Evolutionary conservation across 1,140 invertebrate genomes (phyloP).

Genomic region (Zaprionus camerounensis): DNA sequence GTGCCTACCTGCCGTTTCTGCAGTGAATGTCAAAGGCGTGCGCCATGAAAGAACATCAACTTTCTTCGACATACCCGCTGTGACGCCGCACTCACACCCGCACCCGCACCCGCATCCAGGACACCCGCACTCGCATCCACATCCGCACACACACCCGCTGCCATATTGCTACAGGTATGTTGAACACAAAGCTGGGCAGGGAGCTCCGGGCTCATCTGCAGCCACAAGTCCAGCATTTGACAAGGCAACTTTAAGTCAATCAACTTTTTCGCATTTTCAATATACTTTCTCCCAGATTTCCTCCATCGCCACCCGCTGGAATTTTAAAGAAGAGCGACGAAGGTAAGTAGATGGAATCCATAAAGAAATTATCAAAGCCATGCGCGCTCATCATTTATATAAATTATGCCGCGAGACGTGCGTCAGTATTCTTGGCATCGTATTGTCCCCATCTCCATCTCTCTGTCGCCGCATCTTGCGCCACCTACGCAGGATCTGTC

Average conservation of each 20-base stretch:
- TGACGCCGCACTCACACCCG: slow-evolving; percentile 68
- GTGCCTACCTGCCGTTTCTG: slow-evolving; percentile 38
- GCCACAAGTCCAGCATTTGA: background rate
- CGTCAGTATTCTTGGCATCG: background rate
- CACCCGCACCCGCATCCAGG: slow-evolving; percentile 64
- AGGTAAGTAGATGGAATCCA: slow-evolving; percentile 68
- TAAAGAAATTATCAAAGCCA: slow-evolving; percentile 71
- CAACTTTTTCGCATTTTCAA: slow-evolving; percentile 51
- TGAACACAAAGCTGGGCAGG: background rate
- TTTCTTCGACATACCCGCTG: slow-evolving; percentile 84
- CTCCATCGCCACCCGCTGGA: slow-evolving; percentile 79
- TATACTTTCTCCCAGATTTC: slow-evolving; percentile 71
- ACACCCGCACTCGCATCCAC: slow-evolving; percentile 52
- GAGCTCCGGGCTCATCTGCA: slow-evolving; percentile 1
- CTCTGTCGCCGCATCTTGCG: too few species aligned
- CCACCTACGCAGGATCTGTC: background rate
- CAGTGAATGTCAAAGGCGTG: slow-evolving; percentile 83
- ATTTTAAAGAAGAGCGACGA: slow-evolving; percentile 84
- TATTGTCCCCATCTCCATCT: background rate
- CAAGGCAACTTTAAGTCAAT: slow-evolving; percentile 72
- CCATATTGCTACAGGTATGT: slow-evolving; percentile 51
- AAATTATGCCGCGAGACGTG: slow-evolving; percentile 61
- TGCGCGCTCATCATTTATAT: slow-evolving; percentile 72
- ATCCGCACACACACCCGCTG: slow-evolving; percentile 53
- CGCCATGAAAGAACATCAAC: slow-evolving; percentile 83